Base-by-base conservation (phyloP, 2,113 vertebrate genomes). In the Oxyruncus cristatus region DNA sequence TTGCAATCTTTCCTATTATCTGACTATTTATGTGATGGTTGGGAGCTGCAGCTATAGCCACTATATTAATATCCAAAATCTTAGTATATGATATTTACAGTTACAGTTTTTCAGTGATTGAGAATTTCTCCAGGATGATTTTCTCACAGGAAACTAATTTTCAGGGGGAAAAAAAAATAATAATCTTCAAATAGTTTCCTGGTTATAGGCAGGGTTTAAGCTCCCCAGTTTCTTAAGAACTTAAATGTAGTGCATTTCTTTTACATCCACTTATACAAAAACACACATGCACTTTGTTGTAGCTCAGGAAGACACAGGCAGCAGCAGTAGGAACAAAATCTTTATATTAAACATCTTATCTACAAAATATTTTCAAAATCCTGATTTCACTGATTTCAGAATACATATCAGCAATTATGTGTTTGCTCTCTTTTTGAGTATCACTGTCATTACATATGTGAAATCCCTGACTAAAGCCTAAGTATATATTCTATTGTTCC, bases 401-500 rank as follows among this genome's bases (percentile, higher is more conserved):
- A 55, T 55, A 63, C 24, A 20, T 32, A 33, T 13, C 24, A 47
- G 35, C 16, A 76, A 50, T 59, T 68, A 16, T 32, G 20, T 53
- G 9, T 50, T 59, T 68, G 15, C 47, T 49, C 12, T 76, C 32
- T 6, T 87, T 52, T 70, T 78, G n/a, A 44, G 18, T 37, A 62
- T 23, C 18, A 44, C 14, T 56, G 9, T 52, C 30, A 23, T 76
- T 44, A 72, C 1, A 12, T 27, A 28, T 5, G 5, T 44, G 46
- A 76, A 80, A 71, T 59, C 17, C 2, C 11, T 65, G 33, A 16
- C 33, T 50, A 12, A 9, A 76, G 8, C 17, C 8, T n/a, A 47
- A 35, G 42, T 14, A 32, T 26, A 9, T 1, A 0, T 39, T 61
- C 39, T 21, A 2, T 26, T 58, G 5, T 62, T 27, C 28, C 14